These are phyloP conservation scores for Jaculus jaculus DNA, from an alignment of 2,113 vertebrate genomes.

Conservation along the genomic window DNA sequence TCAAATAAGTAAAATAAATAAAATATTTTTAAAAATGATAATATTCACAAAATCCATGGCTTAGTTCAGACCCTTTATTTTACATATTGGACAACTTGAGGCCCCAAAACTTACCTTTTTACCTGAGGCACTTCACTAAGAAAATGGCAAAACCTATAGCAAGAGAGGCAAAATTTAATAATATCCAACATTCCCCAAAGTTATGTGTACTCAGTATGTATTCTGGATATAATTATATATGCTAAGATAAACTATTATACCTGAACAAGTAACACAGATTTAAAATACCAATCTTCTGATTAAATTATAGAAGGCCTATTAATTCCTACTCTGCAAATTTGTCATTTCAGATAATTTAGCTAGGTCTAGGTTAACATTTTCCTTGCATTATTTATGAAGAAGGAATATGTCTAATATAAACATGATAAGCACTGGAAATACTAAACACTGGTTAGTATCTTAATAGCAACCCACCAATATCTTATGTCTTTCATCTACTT, in stretches of 20 bases:
- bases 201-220: not conserved
- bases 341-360: constrained; percentile 41
- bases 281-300: constrained; percentile 56
- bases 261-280: constrained; percentile 23
- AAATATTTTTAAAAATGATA: too few relatives aligned
- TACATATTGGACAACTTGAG: not conserved
- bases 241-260: constrained; percentile 36
- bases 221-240: constrained; percentile 28
- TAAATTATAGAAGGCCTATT: constrained; percentile 57
- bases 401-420: constrained; percentile 29
- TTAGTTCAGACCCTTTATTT: not conserved
- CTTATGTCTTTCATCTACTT: constrained; percentile 10
- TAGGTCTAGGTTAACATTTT: not conserved
- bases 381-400: constrained; percentile 51
- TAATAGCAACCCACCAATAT: not conserved
- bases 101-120: not conserved
- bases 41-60: not conserved
- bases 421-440: not conserved
- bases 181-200: not conserved
- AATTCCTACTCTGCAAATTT: constrained; percentile 29
- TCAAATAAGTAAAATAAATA: too few relatives aligned
- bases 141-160: not conserved
- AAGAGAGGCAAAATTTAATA: constrained; percentile 19
- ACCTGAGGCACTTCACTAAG: not conserved
- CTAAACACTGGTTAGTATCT: constrained; percentile 30